These are phyloP conservation scores for Sandelia bainsii DNA, from an alignment of 2,797 vertebrate genomes.

Conservation along the genomic window DNA sequence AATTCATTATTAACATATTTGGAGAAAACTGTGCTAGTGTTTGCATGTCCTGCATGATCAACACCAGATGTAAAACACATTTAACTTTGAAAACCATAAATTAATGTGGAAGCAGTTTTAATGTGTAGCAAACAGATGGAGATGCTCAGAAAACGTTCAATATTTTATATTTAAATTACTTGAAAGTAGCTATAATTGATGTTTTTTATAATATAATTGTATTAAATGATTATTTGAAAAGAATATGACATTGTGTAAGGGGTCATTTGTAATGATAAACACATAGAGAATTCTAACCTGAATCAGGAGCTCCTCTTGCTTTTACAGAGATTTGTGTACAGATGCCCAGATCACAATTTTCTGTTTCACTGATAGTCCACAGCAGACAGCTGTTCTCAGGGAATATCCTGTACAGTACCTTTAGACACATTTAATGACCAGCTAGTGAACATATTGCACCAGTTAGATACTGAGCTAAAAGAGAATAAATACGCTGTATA, in stretches of 20 bases:
- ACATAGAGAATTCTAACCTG: no score
- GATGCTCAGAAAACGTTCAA: background rate
- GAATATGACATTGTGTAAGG: background rate
- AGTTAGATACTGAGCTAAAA: background rate
- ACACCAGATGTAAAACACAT: conserved; percentile 22
- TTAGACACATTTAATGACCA: background rate
- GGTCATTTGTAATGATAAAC: no score
- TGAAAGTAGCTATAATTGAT: background rate
- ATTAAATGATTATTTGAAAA: no score
- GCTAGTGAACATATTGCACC: background rate
- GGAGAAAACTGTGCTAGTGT: conserved; percentile 12
- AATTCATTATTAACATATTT: conserved; percentile 51
- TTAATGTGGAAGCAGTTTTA: conserved; percentile 14
- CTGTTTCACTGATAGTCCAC: background rate
- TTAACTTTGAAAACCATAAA: conserved; percentile 17
- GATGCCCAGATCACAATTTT: background rate
- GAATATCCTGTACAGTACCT: background rate
- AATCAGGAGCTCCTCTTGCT: background rate
- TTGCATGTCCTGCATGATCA: conserved; percentile 6
- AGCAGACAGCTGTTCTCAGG: no score
- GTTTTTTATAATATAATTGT: no score
- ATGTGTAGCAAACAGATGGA: background rate
- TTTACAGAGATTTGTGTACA: background rate
- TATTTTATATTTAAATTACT: conserved; percentile 2
- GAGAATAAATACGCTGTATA: no score